phyloP scores from a whole-genome alignment of 2,888 invertebrate genomes.

The Pocota personata region DNA sequence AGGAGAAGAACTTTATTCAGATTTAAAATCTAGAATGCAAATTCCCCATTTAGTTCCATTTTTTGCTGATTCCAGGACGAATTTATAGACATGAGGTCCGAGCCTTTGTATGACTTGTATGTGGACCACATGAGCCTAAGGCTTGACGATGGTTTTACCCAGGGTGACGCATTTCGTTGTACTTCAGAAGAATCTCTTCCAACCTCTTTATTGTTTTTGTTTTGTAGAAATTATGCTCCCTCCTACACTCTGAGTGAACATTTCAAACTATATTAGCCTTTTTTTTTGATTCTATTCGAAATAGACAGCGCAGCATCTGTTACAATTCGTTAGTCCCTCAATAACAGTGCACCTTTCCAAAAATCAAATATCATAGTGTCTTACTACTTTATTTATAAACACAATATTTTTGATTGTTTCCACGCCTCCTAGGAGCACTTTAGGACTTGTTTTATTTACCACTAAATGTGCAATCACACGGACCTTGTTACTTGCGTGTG shows the following conservation, averaged over 20 bases:
- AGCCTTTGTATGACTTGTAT: no score
- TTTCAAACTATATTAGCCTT: background rate
- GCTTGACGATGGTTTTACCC: no score
- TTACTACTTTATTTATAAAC: conserved; percentile 47
- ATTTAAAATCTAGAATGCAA: no score
- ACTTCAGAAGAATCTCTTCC: no score
- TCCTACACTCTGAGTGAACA: background rate
- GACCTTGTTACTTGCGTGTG: background rate
- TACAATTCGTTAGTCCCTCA: background rate
- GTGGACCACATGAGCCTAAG: no score
- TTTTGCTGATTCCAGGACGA: no score
- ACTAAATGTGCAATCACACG: conserved; percentile 64
- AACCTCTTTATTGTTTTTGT: no score
- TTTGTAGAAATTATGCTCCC: background rate
- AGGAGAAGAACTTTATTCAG: no score
- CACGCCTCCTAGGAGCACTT: conserved; percentile 27
- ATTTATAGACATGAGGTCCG: no score
- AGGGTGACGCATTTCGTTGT: no score
- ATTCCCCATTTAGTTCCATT: no score
- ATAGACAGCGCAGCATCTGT: background rate
- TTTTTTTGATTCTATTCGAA: background rate
- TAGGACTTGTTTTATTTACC: conserved; percentile 40
- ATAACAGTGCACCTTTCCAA: conserved; percentile 13
- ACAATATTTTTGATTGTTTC: conserved; percentile 44
- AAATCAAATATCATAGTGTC: background rate